These are phyloP conservation scores for Chaetoderma sp. DNA, from an alignment of 2,888 invertebrate genomes.

Conservation along the genomic window DNA sequence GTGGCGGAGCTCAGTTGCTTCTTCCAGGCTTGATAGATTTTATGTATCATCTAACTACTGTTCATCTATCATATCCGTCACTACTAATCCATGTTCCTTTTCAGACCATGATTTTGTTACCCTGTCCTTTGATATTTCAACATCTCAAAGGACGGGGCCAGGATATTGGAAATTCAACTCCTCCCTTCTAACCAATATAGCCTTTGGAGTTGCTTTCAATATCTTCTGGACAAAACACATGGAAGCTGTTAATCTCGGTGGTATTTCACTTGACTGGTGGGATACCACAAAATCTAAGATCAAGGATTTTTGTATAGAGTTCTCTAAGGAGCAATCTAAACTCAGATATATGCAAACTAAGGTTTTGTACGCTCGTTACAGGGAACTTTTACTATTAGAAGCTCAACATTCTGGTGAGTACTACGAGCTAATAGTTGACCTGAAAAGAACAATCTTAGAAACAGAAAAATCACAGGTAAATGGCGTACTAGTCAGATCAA, in stretches of 20 bases:
- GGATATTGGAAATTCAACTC: conserved; percentile 17
- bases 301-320: no score
- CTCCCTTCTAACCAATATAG: neutral
- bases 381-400: no score
- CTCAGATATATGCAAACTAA: neutral
- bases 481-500: neutral
- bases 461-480: no score
- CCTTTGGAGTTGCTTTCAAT: no score
- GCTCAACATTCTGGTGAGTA: no score
- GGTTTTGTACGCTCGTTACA: no score
- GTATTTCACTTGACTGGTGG: no score
- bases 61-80: neutral
- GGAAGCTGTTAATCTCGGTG: neutral
- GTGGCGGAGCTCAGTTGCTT: neutral
- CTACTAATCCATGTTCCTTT: neutral
- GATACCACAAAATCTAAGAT: no score
- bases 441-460: no score
- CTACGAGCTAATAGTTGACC: no score
- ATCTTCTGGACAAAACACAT: no score
- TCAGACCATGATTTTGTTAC: conserved; percentile 14
- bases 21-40: conserved; percentile 9
- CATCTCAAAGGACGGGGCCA: neutral
- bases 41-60: neutral
- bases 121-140: neutral
- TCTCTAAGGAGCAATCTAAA: no score